Percentiles rank a stretch among this genome's conserved stretches.
Conservation (phyloP, 2,113 vertebrate species). For the Heterochromis multidens region DNA sequence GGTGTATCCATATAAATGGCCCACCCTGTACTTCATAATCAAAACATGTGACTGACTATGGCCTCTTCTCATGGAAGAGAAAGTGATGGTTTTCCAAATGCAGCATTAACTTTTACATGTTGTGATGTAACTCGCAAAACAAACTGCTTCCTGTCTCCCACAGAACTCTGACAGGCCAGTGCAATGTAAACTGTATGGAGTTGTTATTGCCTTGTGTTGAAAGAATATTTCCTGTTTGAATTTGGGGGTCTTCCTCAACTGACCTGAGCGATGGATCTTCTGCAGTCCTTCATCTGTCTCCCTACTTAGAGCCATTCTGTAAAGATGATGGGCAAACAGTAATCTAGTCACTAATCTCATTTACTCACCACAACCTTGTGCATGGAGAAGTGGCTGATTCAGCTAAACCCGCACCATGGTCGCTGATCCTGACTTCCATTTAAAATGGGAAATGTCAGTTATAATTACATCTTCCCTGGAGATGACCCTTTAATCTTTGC, state of each 20-base stretch:
- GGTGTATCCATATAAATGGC: too few relatives aligned
- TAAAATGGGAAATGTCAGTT: slow-evolving; percentile 76
- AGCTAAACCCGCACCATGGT: slow-evolving; percentile 12
- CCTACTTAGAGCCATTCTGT: slow-evolving; percentile 18
- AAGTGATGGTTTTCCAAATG: background rate
- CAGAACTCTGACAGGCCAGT: slow-evolving; percentile 20
- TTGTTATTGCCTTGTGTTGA: slow-evolving; percentile 68
- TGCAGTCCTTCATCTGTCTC: slow-evolving; percentile 14
- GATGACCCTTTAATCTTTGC: slow-evolving; percentile 70
- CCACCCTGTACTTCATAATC: background rate
- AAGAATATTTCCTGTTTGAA: slow-evolving; percentile 73
- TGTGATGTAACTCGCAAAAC: slow-evolving; percentile 22
- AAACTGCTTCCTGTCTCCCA: slow-evolving; percentile 8
- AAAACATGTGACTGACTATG: background rate
- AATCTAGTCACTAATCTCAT: slow-evolving; percentile 46
- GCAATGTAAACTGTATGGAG: slow-evolving; percentile 58
- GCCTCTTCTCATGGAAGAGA: background rate
- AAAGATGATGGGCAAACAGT: slow-evolving; percentile 59
- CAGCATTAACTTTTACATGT: slow-evolving; percentile 12
- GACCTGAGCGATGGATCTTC: slow-evolving; percentile 38
- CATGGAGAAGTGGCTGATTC: slow-evolving; percentile 45
- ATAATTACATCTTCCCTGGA: slow-evolving; percentile 76
- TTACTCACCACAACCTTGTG: slow-evolving; percentile 30
- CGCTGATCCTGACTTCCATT: slow-evolving; percentile 47
- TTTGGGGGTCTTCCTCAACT: slow-evolving; percentile 45